Conservation (phyloP, 2,888 invertebrate species). For the Philopedon plagiatum region DNA sequence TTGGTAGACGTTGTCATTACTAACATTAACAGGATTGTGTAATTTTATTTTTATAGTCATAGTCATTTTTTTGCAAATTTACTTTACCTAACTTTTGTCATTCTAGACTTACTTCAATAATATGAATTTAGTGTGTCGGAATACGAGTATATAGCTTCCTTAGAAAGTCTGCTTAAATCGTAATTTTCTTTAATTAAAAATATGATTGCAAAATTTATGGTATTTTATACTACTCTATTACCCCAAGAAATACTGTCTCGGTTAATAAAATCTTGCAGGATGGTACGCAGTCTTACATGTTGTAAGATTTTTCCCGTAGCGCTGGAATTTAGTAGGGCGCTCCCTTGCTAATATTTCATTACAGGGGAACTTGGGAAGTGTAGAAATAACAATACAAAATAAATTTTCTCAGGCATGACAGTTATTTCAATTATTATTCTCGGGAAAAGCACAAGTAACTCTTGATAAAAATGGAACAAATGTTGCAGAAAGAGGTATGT, state of each 20-base stretch:
- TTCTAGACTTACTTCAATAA: no score
- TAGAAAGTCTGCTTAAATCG: no score
- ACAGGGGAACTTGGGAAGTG: constrained; percentile 8
- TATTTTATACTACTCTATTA: neutral
- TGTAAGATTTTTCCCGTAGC: constrained; percentile 21
- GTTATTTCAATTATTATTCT: constrained; percentile 16
- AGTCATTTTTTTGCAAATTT: no score
- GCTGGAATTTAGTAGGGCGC: constrained; percentile 6
- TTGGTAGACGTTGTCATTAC: no score
- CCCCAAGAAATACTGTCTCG: neutral
- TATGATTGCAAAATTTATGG: neutral
- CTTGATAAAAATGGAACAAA: neutral
- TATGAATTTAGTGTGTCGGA: no score
- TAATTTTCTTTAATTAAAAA: no score
- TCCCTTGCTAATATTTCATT: constrained; percentile 16
- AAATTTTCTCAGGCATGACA: constrained; percentile 12
- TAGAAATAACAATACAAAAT: constrained; percentile 18
- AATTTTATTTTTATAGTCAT: no score
- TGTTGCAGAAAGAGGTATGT: no score
- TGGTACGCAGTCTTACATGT: constrained; percentile 1
- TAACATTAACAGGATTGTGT: no score
- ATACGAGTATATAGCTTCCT: no score
- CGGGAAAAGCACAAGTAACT: neutral
- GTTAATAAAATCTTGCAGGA: constrained; percentile 1
- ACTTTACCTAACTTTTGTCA: no score